Conservation (phyloP, 2,888 invertebrate species). For the Pammene fasciana region DNA sequence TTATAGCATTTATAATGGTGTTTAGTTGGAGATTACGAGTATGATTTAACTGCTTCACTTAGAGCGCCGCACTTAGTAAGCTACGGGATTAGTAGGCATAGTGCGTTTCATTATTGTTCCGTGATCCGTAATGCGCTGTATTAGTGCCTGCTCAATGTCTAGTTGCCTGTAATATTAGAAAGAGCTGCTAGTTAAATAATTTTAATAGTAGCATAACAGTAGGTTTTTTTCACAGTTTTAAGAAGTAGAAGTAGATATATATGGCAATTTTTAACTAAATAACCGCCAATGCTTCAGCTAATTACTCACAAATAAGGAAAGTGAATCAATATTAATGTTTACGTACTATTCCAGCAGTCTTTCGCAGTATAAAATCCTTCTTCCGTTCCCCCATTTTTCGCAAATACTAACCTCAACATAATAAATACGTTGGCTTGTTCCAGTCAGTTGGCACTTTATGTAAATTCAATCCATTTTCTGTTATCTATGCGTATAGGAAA, state of each 20-base stretch:
- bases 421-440: not conserved
- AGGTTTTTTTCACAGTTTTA: too few relatives aligned
- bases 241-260: too few relatives aligned
- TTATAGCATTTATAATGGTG: not conserved
- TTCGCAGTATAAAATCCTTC: too few relatives aligned
- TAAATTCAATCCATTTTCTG: slow-evolving; percentile 16
- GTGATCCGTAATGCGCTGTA: not conserved
- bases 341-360: too few relatives aligned
- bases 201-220: too few relatives aligned
- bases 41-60: not conserved
- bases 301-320: too few relatives aligned
- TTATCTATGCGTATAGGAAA: not conserved
- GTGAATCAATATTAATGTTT: too few relatives aligned
- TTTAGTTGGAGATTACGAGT: too few relatives aligned
- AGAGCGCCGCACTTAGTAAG: not conserved
- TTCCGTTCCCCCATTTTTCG: too few relatives aligned
- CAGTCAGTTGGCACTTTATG: slow-evolving; percentile 13
- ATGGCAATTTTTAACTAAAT: too few relatives aligned
- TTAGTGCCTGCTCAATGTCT: not conserved
- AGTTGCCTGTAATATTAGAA: too few relatives aligned
- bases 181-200: not conserved
- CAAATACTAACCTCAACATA: not conserved
- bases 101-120: not conserved
- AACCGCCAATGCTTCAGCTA: too few relatives aligned
- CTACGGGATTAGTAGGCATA: not conserved